A percentile compares a stretch with the other conserved stretches of the same genome.
Conservation (phyloP, 1,140 invertebrate genomes). For the Caenorhabditis inopinata region DNA sequence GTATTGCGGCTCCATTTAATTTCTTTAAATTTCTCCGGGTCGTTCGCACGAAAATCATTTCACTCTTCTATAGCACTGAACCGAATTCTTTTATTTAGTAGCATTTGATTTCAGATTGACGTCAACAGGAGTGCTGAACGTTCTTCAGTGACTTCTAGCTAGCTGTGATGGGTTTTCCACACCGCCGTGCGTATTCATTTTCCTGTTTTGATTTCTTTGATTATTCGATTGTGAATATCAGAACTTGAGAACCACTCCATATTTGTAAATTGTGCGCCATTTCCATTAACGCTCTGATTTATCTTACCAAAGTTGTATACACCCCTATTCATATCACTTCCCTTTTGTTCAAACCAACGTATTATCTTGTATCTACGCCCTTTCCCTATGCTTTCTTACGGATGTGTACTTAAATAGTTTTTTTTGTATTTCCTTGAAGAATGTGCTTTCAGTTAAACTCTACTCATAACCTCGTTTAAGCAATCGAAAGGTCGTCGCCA, state of each 20-base stretch:
- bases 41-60: too few relatives aligned
- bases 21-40: too few relatives aligned
- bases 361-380: background rate
- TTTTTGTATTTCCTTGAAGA: too few relatives aligned
- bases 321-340: background rate
- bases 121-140: background rate
- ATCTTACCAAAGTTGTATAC: too few relatives aligned
- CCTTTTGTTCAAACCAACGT: too few relatives aligned
- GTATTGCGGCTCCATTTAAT: too few relatives aligned
- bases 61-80: too few relatives aligned
- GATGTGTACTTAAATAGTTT: background rate
- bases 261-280: constrained; percentile 28
- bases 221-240: background rate
- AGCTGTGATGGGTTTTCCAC: background rate
- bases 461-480: too few relatives aligned
- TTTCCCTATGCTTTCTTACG: background rate
- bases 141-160: background rate
- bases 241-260: background rate
- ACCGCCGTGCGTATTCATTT: background rate
- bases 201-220: background rate
- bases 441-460: too few relatives aligned
- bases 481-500: too few relatives aligned
- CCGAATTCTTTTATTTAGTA: too few relatives aligned
- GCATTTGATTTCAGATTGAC: constrained; percentile 1
- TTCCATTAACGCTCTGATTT: too few relatives aligned